Base-by-base conservation (phyloP, 2,888 invertebrate genomes). In the Brachyptera risi region DNA sequence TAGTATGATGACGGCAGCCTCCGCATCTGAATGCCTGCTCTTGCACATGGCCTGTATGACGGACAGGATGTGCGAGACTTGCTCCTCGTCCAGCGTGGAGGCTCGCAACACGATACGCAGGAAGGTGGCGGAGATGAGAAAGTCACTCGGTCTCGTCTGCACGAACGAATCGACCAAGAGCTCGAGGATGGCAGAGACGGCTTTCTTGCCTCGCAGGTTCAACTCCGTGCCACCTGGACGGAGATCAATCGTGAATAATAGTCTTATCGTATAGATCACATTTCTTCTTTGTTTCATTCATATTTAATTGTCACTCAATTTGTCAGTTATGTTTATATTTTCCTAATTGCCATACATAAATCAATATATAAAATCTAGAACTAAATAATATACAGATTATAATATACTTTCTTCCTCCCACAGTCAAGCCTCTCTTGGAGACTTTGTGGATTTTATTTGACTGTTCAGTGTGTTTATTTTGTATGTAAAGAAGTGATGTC, bases 1-100 rank as follows among this genome's bases (percentile, higher is more conserved):
- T 3, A 79, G 66, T 23, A 79, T 65, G 11, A 71, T 69, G 17
- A 70, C 61, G 1, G 73, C 70, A 54, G 71, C 70, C 26, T 71
- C 68, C 56, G 72, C 71, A 58, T 74, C 73, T 7, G 69, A 69
- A 59, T 69, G 69, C 65, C 72, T 71, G 1, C 63, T 59, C 7
- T 68, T 58, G 61, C 72, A 75, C 7, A 78, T 63, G 13, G 68
- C 64, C 35, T 71, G 61, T 3, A 76, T 47, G 38, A 74, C 69
- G 37, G 69, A 62, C 7, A 74, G 66, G 38, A 74, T 62, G 19
- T 66, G 69, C 11, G 68, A 63, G n/a, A 74, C 49, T 27, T 58
- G 58, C 9, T 27, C 27, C 2, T 11, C 40, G 35, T 21, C 42
- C 2, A 50, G 40, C 1, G 47, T 19, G 3, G 38, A 54, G 2